Base-by-base conservation (phyloP, 1,140 invertebrate genomes). In the Whitmania pigra region DNA sequence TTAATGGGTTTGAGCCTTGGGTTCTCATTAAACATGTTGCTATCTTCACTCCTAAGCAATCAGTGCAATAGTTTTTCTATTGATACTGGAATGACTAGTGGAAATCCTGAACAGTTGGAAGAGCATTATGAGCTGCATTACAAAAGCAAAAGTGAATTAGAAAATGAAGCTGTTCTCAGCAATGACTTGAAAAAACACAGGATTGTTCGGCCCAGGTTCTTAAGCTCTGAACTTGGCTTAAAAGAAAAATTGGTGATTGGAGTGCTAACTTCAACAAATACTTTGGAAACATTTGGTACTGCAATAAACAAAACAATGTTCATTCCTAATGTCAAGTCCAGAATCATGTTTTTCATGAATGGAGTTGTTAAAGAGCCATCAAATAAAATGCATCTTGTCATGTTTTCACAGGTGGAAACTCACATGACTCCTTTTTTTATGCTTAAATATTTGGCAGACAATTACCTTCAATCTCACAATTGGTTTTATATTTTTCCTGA, bases 221-320 rank as follows among this genome's bases (percentile, higher is more conserved):
- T 92, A 81, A 91, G 89, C 20, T 91, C 90, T 0, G 92, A 94
- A 81, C 84, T 94, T 53, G 90, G 90, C 3, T 92, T 94, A 67
- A 85, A 88, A 63, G 89, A 91, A 27, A 91, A 91, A 78, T 78
- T 93, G n/a, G 88, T 94, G 75, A 86, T 91, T 29, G 90, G 88
- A 2, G 86, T 92, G 68, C 83, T 92, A 73, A 88, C 88, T 7
- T 87, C 86, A 2, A 86, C 87, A 73, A 84, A 87, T 63, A 87
- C 87, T 75, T 84, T 92, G 11, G 84, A 87, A 71, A 85, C 82
- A 60, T 84, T 87, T 72, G 88, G 87, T 2, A 84, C 88, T 13
- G 88, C 88, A 49, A 80, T 91, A 4, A 93, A 93, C 80, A 87
- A 86, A 76, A 92, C 91, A 13, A 81, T 89, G 13, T 49, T 49